A percentile compares a stretch with the other conserved stretches of the same genome.
Evolutionary conservation across 2,113 vertebrate species (phyloP).

Genomic region (Dendropsophus ebraccatus): DNA sequence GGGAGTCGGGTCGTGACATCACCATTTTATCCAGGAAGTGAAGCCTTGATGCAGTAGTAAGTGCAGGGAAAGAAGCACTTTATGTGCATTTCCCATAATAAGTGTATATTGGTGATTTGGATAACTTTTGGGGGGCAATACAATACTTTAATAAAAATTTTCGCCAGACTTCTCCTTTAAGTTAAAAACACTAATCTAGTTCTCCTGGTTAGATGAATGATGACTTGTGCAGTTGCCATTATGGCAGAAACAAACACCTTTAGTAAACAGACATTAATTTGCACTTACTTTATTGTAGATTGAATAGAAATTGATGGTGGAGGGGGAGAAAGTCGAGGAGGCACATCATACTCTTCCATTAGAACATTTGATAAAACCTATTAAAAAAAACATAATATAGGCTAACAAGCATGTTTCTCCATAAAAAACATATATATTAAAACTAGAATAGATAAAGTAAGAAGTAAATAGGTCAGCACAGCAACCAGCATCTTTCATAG

Average conservation of each 20-base stretch:
- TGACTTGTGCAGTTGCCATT: not conserved
- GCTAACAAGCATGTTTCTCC: not conserved
- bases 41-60: no score
- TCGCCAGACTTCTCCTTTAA: no score
- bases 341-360: constrained; percentile 90
- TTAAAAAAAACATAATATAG: constrained; percentile 50
- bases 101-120: no score
- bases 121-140: no score
- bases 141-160: no score
- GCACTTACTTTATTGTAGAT: constrained; percentile 82
- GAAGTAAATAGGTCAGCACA: not conserved
- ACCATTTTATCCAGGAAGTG: no score
- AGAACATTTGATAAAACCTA: constrained; percentile 74
- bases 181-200: no score
- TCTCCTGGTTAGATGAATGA: not conserved
- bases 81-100: no score
- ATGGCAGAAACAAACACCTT: not conserved
- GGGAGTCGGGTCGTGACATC: no score
- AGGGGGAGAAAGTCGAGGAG: constrained; percentile 85
- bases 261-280: not conserved
- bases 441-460: not conserved
- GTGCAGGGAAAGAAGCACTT: no score
- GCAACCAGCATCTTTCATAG: not conserved
- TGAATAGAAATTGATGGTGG: constrained; percentile 71
- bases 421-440: not conserved